Evolutionary conservation across 1,140 invertebrate genomes (phyloP).

Genomic region (Heterodera carotae): DNA sequence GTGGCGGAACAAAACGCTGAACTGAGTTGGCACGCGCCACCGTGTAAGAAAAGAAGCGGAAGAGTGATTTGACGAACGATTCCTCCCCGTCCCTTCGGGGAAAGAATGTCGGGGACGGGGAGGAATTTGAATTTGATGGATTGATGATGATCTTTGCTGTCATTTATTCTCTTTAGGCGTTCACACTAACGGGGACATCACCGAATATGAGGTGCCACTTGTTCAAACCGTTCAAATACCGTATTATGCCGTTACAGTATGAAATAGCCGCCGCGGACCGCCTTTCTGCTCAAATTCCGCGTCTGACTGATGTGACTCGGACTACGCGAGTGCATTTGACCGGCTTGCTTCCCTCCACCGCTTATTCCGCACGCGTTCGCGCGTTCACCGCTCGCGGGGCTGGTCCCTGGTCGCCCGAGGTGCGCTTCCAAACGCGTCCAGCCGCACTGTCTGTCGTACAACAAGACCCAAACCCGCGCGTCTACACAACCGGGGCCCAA

Average conservation of each 20-base stretch:
- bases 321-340: conserved; percentile 55
- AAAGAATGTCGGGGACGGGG: no score
- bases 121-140: no score
- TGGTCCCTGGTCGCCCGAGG: conserved; percentile 63
- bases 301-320: conserved; percentile 52
- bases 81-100: no score
- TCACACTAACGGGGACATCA: conserved; percentile 63
- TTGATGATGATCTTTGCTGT: no score
- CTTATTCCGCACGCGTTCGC: conserved; percentile 57
- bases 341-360: conserved; percentile 50
- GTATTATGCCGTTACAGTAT: conserved; percentile 37
- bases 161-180: not conserved
- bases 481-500: conserved; percentile 57
- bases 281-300: conserved; percentile 46
- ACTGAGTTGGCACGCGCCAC: conserved; percentile 63
- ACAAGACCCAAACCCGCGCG: conserved; percentile 39
- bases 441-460: conserved; percentile 4
- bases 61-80: no score
- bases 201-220: conserved; percentile 54
- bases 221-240: not conserved
- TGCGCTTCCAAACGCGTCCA: conserved; percentile 56
- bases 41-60: conserved; percentile 42
- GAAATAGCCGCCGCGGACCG: conserved; percentile 58
- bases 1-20: conserved; percentile 47
- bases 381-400: conserved; percentile 60